A percentile compares a stretch with the other conserved stretches of the same genome.
Evolutionary conservation across 2,888 invertebrate species (phyloP).

Genomic region (Cheilosia soror): DNA sequence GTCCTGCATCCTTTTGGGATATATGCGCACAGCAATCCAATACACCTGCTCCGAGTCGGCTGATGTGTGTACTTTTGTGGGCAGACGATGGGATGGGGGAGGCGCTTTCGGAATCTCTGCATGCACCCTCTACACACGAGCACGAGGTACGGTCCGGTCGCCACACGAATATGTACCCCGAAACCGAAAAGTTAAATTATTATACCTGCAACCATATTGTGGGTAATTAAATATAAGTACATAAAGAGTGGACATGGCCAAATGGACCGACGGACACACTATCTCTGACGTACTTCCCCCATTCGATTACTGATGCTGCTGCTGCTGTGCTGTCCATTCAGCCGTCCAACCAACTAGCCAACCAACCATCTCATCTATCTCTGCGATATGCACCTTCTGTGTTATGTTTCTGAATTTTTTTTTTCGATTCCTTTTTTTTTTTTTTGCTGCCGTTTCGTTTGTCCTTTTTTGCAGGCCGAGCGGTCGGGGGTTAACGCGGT

Average conservation of each 20-base stretch:
- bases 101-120: constrained; percentile 29
- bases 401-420: constrained; percentile 55
- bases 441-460: background rate
- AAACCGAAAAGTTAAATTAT: constrained; percentile 76
- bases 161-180: constrained; percentile 66
- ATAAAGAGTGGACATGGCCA: constrained; percentile 74
- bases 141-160: constrained; percentile 25
- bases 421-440: constrained; percentile 4
- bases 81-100: constrained; percentile 38
- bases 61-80: constrained; percentile 44
- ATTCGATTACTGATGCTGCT: constrained; percentile 64
- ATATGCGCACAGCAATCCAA: constrained; percentile 55
- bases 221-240: constrained; percentile 76
- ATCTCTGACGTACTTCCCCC: constrained; percentile 62
- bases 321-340: constrained; percentile 67
- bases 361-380: constrained; percentile 73
- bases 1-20: constrained; percentile 23
- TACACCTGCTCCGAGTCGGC: constrained; percentile 53
- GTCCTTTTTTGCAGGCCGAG: constrained; percentile 34
- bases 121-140: constrained; percentile 28
- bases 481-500: constrained; percentile 70
- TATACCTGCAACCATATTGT: constrained; percentile 76
- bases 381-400: constrained; percentile 69
- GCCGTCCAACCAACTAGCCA: constrained; percentile 70
- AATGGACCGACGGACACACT: constrained; percentile 65